Evolutionary conservation across 2,888 invertebrate genomes (phyloP), one percentile per base, ranked within the genome.

Genomic region (Scaeva pyrastri): DNA sequence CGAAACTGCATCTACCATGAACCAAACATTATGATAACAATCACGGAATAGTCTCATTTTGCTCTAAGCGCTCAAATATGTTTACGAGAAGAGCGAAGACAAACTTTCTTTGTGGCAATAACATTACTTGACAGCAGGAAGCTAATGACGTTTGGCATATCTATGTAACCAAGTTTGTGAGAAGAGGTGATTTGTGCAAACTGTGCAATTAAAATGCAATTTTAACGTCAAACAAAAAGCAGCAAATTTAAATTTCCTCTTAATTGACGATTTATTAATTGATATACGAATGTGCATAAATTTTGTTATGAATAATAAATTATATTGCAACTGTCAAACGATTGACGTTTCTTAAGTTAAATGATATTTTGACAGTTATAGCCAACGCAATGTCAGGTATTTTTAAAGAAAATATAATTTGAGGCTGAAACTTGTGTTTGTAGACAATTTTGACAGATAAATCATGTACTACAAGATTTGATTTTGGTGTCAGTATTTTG

Each of bases 161-260:
- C 8, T 10, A 11, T 7, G 0, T 12, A 36, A 14, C n/a, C n/a
- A 43, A 31, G 23, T 41, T 73, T 64, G 41, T 66, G 58, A 31
- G 16, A n/a, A 72, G 55, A 50, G 52, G 71, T 78, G 70, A 64
- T 70, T 14, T 60, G 8, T 41, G 21, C 41, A 4, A 36, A 58
- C 43, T 55, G 21, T 41, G 52, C 84, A 84, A 84, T 75, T 79
- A 79, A 70, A 74, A 72, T 79, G 75, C 75, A 84, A 84, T 84
- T 84, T 84, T 60, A 75, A 26, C 75, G 84, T 79, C 79, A 84
- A 31, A 66, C 50, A 31, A 50, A n/a, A n/a, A n/a, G n/a, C n/a
- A n/a, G n/a, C 55, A 26, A 14, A 26, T 55, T 55, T 55, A 3
- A 1, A 31, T 16, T 56, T 56, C 11, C 10, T 11, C 16, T 11